These are phyloP conservation scores for Pelmatolapia mariae DNA, from an alignment of 2,113 vertebrate species.

Conservation along the genomic window DNA sequence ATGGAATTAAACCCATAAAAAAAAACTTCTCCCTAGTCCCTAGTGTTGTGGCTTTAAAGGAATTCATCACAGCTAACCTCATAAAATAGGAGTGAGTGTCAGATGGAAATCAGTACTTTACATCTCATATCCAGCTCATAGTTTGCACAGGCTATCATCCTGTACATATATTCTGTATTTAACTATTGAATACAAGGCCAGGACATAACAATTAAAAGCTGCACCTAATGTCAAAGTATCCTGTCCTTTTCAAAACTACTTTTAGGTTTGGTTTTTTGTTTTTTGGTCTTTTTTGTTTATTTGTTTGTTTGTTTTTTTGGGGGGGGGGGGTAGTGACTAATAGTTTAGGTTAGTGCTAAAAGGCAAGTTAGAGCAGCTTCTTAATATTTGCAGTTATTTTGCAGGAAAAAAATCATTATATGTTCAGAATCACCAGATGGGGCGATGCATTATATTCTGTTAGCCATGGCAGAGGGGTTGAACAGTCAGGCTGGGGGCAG, in stretches of 20 bases:
- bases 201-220: background rate
- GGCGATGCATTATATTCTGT: slow-evolving; percentile 38
- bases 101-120: background rate
- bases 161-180: background rate
- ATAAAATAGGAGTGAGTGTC: background rate
- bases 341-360: background rate
- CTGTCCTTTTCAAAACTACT: background rate
- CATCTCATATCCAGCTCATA: background rate
- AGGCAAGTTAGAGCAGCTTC: background rate
- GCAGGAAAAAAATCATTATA: slow-evolving; percentile 18
- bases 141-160: background rate
- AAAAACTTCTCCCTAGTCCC: background rate
- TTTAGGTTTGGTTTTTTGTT: background rate
- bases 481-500: slow-evolving; percentile 40
- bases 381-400: slow-evolving; percentile 29
- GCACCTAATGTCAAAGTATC: background rate
- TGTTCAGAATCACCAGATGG: slow-evolving; percentile 42
- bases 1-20: background rate
- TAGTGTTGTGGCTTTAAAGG: background rate
- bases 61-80: background rate
- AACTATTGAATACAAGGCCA: background rate
- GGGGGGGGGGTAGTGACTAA: background rate
- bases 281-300: background rate
- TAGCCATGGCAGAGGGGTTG: slow-evolving; percentile 8
- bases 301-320: background rate